Base-by-base conservation (phyloP, 2,888 invertebrate genomes). In the Epicampocera succincta region DNA sequence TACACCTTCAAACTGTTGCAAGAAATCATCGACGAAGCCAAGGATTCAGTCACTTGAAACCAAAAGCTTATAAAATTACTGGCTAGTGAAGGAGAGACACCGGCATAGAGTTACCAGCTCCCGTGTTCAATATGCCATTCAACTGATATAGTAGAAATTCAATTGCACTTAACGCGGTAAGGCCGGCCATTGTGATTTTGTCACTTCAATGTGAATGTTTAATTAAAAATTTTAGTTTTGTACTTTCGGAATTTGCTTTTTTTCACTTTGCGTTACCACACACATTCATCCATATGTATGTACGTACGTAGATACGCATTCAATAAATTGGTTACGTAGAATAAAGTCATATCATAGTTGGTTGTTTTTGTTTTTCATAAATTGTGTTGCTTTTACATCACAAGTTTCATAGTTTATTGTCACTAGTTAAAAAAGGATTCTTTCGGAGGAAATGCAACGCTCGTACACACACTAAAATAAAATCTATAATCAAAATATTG, bases 401-500 rank as follows among this genome's bases (percentile, higher is more conserved):
- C 48, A 66, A 75, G 56, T 66, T 56, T 75, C 56, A 50, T 75
- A 58, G 58, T 75, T 75, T 75, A 75, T 75, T 75, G 66, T 66
- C 40, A 66, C 74, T 50, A 50, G 42, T 52, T 58, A 48, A 48
- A 58, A 66, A 40, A 19, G 17, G 29, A 21, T n/a, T 12, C 5
- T 21, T 13, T n/a, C 29, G 4, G 12, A 9, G 9, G 2, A 8
- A 12, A 60, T 9, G 21, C 42, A n/a, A 42, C 17, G 46, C 44
- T 40, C 40, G 21, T 15, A 38, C 25, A 71, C 19, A 29, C 6
- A 42, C n/a, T n/a, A 29, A 58, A 50, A 44, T 75, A 68, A 75
- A 75, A 75, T 75, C 75, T 42, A 68, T 68, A 68, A 68, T 75
- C 74, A 56, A 75, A 52, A 75, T 68, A 68, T 65, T 75, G 75